Conservation (phyloP, 2,113 vertebrate genomes). For the Pterocles gutturalis region DNA sequence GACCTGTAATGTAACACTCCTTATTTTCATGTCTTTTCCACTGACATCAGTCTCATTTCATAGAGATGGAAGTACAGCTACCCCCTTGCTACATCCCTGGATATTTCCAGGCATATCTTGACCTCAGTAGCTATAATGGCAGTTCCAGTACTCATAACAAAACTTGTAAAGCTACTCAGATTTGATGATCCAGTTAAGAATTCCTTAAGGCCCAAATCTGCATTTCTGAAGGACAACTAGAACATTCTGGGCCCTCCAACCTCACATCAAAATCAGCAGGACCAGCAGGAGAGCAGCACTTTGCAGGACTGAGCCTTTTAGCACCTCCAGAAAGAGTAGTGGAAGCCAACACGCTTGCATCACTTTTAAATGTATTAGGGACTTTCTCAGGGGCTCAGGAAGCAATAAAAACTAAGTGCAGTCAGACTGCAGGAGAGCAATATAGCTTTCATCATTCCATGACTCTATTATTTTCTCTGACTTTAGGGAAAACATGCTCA, state of each 20-base stretch:
- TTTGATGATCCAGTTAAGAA: neutral
- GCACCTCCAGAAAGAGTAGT: neutral
- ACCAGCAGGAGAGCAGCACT: neutral
- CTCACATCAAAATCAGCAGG: neutral
- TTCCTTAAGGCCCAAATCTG: neutral
- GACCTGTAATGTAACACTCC: neutral
- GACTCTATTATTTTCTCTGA: neutral
- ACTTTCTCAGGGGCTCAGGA: conserved; percentile 55
- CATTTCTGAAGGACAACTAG: neutral
- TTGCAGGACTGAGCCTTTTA: neutral
- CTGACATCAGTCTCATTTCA: neutral
- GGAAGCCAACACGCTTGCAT: neutral
- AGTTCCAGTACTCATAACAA: neutral
- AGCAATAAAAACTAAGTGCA: conserved; percentile 58
- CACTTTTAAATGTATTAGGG: neutral
- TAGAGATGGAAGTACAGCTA: neutral
- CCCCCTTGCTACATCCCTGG: neutral
- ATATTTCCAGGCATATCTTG: neutral
- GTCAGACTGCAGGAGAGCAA: conserved; percentile 32
- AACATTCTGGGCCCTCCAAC: neutral
- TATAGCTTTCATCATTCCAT: conserved; percentile 37
- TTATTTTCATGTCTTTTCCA: neutral
- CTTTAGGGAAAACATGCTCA: conserved; percentile 36
- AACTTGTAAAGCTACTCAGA: neutral
- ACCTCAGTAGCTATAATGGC: neutral